Base-by-base conservation (phyloP, 2,888 invertebrate species). In the Ceramica pisi region DNA sequence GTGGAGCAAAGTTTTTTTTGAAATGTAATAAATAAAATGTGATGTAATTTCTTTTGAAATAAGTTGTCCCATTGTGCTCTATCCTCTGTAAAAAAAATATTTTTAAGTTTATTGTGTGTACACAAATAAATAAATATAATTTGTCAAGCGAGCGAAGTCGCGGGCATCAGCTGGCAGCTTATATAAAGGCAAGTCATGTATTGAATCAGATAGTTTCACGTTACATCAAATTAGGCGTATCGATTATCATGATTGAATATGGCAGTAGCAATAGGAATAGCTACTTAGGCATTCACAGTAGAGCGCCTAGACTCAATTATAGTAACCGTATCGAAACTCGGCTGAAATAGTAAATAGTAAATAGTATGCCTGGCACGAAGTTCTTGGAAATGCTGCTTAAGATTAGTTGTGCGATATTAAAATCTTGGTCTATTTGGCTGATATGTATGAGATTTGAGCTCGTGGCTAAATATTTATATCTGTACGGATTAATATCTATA, bases 251-350 rank as follows among this genome's bases (percentile, higher is more conserved):
- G 38, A 67, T 53, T 50, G 44, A 62, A 74, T 79, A 73, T 74
- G 46, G 41, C 56, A n/a, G 26, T 8, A 23, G 35, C 55, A 65
- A 56, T 48, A 44, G 35, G n/a, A 72, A 48, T 16, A 53, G 2
- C 59, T 31, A 75, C 63, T 75, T 67, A 64, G 26, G 69, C 50
- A 78, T 74, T 78, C 78, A 68, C 21, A 51, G 60, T 41, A 31
- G 55, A 56, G 26, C 50, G 14, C 48, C 80, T 41, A 64, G 55
- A 64, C 75, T 75, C 80, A 78, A 80, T 77, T 67, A 69, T 69
- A 65, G 55, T 64, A 51, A 55, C 60, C 38, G 51, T 74, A 61
- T 73, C 51, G 55, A 57, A 71, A 16, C 57, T 19, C 23, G 35
- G 51, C 56, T 26, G n/a, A 48, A 78, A 66, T 62, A n/a, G n/a